Conservation (phyloP, 2,797 vertebrate genomes). For the Chanos chanos region DNA sequence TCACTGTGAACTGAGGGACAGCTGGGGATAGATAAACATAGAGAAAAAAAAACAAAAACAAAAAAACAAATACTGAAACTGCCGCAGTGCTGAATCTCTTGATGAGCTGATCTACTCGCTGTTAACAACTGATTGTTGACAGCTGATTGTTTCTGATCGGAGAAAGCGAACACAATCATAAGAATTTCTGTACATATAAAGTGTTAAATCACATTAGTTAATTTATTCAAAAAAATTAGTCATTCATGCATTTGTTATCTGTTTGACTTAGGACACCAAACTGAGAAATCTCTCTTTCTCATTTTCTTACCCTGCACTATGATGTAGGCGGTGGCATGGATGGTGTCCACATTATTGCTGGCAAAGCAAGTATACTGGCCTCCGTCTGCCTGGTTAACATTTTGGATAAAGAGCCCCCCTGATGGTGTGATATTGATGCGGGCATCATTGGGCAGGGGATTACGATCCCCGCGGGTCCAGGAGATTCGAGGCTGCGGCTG, state of each 20-base stretch:
- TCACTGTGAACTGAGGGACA: slow-evolving; percentile 87
- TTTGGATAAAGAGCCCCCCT: slow-evolving; percentile 91
- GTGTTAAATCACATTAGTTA: no score
- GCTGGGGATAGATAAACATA: slow-evolving; percentile 61
- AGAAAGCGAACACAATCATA: no score
- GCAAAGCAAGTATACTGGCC: slow-evolving; percentile 95
- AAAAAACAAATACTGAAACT: no score
- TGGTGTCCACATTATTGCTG: slow-evolving; percentile 87
- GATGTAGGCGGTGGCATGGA: slow-evolving; percentile 87
- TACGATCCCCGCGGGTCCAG: slow-evolving; percentile 89
- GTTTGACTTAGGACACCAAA: neutral
- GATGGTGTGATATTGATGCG: slow-evolving; percentile 90
- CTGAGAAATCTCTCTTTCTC: no score
- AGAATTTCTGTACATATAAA: no score
- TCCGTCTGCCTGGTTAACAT: slow-evolving; percentile 82
- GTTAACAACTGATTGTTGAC: no score
- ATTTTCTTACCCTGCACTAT: slow-evolving; percentile 89
- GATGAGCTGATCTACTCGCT: neutral
- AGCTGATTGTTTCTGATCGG: no score
- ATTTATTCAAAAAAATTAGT: no score
- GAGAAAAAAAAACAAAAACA: neutral
- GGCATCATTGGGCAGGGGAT: slow-evolving; percentile 81
- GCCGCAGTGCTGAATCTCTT: no score
- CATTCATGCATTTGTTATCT: neutral
- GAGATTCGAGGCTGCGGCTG: slow-evolving; percentile 88